Evolutionary conservation across 2,113 vertebrate genomes (phyloP).

Genomic region (Grammomys dolichurus): DNA sequence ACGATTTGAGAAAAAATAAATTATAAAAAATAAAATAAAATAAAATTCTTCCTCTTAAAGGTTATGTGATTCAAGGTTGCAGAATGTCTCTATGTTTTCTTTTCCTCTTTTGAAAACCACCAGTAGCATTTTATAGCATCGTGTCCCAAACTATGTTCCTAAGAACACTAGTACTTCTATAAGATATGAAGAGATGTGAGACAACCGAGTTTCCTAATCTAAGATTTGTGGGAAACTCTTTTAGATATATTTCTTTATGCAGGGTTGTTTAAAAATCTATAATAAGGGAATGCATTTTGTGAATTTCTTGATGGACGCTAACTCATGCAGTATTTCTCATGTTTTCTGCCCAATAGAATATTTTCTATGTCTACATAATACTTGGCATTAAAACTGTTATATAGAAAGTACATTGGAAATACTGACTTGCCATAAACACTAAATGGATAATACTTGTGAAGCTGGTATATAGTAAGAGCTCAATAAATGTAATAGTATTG

Average conservation of each 20-base stretch:
- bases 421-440: constrained; percentile 44
- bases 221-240: constrained; percentile 46
- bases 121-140: constrained; percentile 9
- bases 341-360: background rate
- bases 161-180: background rate
- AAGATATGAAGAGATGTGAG: constrained; percentile 50
- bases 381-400: constrained; percentile 35
- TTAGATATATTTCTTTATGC: constrained; percentile 3
- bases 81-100: constrained; percentile 42
- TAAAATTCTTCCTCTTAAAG: background rate
- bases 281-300: constrained; percentile 13
- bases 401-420: constrained; percentile 44
- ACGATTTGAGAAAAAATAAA: too few species aligned
- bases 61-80: constrained; percentile 22
- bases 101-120: constrained; percentile 40
- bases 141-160: constrained; percentile 10
- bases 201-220: constrained; percentile 1
- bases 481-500: constrained; percentile 28
- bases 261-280: background rate
- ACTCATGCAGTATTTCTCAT: constrained; percentile 18
- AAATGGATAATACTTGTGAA: constrained; percentile 51
- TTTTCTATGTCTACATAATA: constrained; percentile 48
- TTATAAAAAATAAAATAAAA: too few species aligned
- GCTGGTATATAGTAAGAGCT: background rate
- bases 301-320: constrained; percentile 36